Conservation (phyloP, 2,797 vertebrate species). For the Moxostoma hubbsi region DNA sequence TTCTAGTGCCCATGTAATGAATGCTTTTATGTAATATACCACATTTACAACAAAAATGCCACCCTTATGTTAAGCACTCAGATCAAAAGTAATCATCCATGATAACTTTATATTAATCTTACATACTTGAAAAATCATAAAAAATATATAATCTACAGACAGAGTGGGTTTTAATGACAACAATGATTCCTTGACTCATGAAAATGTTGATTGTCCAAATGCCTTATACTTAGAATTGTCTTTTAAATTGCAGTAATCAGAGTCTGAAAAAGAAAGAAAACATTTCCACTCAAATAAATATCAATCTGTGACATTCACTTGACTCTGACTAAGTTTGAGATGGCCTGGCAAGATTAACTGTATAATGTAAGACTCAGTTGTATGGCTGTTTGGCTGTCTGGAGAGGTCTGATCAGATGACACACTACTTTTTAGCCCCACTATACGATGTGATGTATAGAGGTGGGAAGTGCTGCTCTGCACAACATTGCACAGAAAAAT, state of each 20-base stretch:
- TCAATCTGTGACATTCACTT: constrained; percentile 17
- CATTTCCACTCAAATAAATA: background rate
- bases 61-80: background rate
- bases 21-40: background rate
- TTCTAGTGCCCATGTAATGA: too few relatives aligned
- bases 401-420: constrained; percentile 13
- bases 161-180: background rate
- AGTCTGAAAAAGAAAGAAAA: constrained; percentile 9
- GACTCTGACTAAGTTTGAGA: constrained; percentile 5
- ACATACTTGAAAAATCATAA: background rate
- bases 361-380: constrained; percentile 10
- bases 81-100: background rate
- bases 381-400: background rate
- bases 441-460: too few relatives aligned
- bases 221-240: constrained; percentile 8
- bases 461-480: background rate
- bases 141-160: background rate
- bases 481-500: background rate
- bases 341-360: constrained; percentile 10
- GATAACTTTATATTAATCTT: background rate
- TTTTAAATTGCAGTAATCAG: constrained; percentile 2
- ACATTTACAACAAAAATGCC: background rate
- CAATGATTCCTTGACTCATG: background rate
- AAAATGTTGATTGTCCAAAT: constrained; percentile 13
- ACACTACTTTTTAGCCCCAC: background rate